Conservation (phyloP, 2,113 vertebrate genomes). For the Amphilophus citrinellus region DNA sequence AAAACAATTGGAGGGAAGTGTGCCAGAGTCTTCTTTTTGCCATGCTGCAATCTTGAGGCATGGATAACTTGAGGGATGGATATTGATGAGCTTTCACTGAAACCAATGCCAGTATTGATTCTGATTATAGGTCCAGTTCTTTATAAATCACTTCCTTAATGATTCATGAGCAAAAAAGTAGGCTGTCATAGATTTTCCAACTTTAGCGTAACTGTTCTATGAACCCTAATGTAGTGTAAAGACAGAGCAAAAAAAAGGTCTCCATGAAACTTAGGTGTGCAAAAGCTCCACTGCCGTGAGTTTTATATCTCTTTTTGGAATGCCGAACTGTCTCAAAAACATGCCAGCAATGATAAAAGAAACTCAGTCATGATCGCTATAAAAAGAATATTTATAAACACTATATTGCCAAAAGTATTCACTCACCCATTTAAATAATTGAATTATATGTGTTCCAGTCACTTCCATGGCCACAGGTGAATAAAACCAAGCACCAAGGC, state of each 20-base stretch:
- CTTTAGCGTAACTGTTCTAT: not conserved
- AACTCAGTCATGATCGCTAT: not conserved
- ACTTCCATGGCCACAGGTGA: no score
- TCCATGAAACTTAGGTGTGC: not conserved
- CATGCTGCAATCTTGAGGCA: not conserved
- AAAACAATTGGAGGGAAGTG: not conserved
- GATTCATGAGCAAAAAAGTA: conserved; percentile 9
- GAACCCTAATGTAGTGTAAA: not conserved
- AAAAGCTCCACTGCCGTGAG: not conserved
- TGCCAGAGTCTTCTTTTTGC: not conserved
- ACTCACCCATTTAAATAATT: no score
- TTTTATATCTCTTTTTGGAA: not conserved
- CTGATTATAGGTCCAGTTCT: conserved; percentile 5
- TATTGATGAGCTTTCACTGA: conserved; percentile 3
- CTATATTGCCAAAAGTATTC: no score
- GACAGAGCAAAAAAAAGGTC: not conserved
- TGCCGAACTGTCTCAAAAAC: not conserved
- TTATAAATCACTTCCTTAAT: conserved; percentile 15
- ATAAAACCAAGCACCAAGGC: no score
- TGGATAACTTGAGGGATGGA: not conserved
- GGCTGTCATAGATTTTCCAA: not conserved
- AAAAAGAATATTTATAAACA: no score
- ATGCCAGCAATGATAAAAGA: not conserved
- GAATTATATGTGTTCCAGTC: no score
- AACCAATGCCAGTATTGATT: conserved; percentile 8